Evolutionary conservation across 2,888 invertebrate genomes (phyloP).

Genomic region (Sarcophaga caerulescens): DNA sequence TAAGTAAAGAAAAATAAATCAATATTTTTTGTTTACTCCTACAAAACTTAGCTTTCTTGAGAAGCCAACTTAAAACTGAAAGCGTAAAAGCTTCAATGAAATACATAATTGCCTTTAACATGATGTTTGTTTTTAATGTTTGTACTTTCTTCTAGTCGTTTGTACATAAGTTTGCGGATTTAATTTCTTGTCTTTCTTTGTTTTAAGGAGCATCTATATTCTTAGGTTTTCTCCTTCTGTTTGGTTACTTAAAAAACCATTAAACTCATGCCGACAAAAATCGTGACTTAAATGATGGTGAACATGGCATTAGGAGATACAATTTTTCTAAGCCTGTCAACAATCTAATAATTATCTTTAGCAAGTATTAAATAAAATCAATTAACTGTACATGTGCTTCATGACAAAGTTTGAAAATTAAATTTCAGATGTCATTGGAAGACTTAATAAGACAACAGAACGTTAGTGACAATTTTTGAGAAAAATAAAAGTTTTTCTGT

Average conservation of each 20-base stretch:
- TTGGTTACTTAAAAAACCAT: not conserved
- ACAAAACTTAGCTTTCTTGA: no score
- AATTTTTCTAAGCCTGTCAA: constrained; percentile 9
- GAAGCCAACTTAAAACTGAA: no score
- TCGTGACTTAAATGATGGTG: no score
- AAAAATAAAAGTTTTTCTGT: not conserved
- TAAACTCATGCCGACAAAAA: not conserved
- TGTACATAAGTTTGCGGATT: no score
- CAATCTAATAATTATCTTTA: constrained; percentile 18
- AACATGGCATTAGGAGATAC: not conserved
- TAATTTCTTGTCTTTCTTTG: no score
- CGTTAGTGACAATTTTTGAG: not conserved
- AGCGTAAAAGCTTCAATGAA: no score
- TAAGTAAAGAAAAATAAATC: not conserved
- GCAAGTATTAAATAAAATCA: constrained; percentile 17
- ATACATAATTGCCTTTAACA: no score
- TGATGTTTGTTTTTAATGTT: no score
- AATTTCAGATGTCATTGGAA: not conserved
- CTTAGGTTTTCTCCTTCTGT: not conserved
- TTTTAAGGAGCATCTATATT: no score
- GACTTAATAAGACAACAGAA: not conserved
- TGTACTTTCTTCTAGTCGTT: no score
- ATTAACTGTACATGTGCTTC: constrained; percentile 8
- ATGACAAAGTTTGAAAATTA: constrained; percentile 22
- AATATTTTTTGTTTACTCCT: not conserved